Conservation (phyloP, 2,888 invertebrate genomes). For the Tetragonula carbonaria region DNA sequence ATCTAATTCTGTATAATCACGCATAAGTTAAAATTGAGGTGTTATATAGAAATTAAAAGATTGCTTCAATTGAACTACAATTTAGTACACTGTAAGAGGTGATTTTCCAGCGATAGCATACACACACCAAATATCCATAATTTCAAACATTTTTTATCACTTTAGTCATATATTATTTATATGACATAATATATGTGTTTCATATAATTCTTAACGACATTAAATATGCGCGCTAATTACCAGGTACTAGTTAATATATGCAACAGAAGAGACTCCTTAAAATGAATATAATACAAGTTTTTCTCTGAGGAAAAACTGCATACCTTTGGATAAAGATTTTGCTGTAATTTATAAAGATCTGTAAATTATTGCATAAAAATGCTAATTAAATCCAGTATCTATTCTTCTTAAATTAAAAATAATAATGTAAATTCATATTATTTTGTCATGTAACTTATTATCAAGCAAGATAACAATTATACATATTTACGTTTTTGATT, state of each 20-base stretch:
- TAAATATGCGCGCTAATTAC: constrained; percentile 46
- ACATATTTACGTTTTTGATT: constrained; percentile 30
- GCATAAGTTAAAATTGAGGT: background rate
- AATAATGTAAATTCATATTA: constrained; percentile 29
- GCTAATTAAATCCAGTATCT: constrained; percentile 12
- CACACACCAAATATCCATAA: constrained; percentile 37
- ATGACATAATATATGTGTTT: constrained; percentile 37
- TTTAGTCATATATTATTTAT: constrained; percentile 34
- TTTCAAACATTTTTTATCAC: constrained; percentile 40
- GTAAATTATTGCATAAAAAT: constrained; percentile 15
- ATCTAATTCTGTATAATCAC: background rate
- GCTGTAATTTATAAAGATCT: background rate
- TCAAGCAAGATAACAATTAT: constrained; percentile 3
- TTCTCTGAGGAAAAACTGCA: constrained; percentile 4
- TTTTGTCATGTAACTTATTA: constrained; percentile 18
- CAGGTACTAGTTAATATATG: constrained; percentile 57
- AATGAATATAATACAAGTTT: constrained; percentile 23
- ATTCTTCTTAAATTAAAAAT: constrained; percentile 16
- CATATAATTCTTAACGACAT: constrained; percentile 34
- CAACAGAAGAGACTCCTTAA: constrained; percentile 27
- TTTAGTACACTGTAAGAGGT: constrained; percentile 7
- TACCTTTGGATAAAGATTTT: constrained; percentile 42
- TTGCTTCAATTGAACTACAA: background rate
- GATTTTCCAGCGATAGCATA: constrained; percentile 27
- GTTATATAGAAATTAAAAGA: background rate